Evolutionary conservation across 2,797 vertebrate genomes (phyloP).

Genomic region (Synanceia verrucosa): DNA sequence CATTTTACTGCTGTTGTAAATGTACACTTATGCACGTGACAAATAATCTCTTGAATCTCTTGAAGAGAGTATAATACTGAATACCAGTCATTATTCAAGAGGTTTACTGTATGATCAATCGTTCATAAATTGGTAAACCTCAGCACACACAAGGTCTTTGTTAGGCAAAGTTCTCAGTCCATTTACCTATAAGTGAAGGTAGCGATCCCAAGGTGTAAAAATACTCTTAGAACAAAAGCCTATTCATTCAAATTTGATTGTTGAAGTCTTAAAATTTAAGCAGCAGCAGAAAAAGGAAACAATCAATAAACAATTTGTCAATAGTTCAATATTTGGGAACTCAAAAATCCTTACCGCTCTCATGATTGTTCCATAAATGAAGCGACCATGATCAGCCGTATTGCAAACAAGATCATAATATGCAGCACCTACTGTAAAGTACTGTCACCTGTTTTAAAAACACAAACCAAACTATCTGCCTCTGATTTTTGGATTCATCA

Average conservation of each 20-base stretch:
- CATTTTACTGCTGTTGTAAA: too few species aligned
- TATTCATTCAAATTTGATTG: too few species aligned
- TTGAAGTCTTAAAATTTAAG: too few species aligned
- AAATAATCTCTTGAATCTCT: too few species aligned
- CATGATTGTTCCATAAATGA: not conserved
- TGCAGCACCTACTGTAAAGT: not conserved
- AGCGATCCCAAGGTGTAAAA: not conserved
- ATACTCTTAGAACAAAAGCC: not conserved
- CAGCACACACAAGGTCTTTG: not conserved
- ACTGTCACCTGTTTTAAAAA: not conserved
- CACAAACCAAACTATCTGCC: not conserved
- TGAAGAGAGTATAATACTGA: not conserved
- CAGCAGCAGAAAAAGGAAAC: not conserved
- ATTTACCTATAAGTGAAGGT: not conserved
- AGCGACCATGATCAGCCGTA: not conserved
- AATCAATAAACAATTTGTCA: not conserved
- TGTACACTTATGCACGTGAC: too few species aligned
- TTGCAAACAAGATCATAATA: not conserved
- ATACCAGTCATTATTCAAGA: not conserved
- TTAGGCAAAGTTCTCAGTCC: not conserved
- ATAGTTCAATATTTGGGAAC: not conserved
- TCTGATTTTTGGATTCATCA: not conserved
- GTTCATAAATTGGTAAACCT: not conserved
- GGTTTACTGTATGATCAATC: not conserved
- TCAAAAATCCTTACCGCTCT: not conserved